Evolutionary conservation across 1,140 invertebrate species (phyloP).

Genomic region (Plodia interpunctella): DNA sequence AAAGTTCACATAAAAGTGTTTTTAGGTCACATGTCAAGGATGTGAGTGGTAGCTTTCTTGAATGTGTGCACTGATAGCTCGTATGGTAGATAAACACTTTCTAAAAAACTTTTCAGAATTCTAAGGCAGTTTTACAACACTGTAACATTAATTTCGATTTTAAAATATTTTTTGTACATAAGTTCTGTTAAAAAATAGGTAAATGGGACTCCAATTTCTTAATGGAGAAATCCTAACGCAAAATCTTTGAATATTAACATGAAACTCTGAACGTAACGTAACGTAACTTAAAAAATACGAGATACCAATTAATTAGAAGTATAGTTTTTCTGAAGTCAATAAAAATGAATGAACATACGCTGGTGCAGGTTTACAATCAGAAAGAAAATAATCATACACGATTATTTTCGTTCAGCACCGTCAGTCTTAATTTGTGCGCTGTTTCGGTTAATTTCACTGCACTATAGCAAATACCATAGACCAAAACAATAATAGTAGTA

Average conservation of each 20-base stretch:
- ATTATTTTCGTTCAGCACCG: slow-evolving; percentile 19
- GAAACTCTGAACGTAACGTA: no score
- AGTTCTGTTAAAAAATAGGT: no score
- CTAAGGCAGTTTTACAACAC: no score
- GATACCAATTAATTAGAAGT: no score
- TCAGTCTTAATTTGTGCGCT: slow-evolving; percentile 21
- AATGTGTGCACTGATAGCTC: neutral
- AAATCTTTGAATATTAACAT: no score
- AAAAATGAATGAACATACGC: neutral
- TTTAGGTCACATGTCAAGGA: slow-evolving; percentile 2
- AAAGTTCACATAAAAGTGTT: neutral
- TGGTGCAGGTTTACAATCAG: neutral
- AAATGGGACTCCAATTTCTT: no score
- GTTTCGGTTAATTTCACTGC: slow-evolving; percentile 54
- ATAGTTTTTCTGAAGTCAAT: no score
- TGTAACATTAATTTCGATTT: no score
- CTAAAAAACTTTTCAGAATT: no score
- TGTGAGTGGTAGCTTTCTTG: neutral
- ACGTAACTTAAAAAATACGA: no score
- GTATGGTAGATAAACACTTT: neutral
- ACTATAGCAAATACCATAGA: neutral
- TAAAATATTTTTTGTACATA: no score
- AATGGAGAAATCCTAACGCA: no score
- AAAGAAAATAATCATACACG: slow-evolving; percentile 7
- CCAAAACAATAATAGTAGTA: neutral